These are phyloP conservation scores for Fulmarus glacialis DNA, from an alignment of 2,113 vertebrate species.

Conservation along the genomic window DNA sequence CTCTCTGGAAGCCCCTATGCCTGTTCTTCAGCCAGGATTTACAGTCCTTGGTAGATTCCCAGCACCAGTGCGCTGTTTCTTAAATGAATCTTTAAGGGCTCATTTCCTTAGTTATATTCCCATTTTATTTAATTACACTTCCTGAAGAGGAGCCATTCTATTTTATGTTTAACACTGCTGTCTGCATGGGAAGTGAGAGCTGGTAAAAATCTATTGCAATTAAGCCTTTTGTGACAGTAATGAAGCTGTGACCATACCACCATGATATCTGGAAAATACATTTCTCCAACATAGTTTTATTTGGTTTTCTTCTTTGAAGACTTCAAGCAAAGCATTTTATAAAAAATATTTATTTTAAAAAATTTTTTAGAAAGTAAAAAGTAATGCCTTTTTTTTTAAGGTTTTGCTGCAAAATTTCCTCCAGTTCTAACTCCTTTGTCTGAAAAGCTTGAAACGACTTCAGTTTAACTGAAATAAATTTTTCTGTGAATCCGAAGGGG, in stretches of 20 bases:
- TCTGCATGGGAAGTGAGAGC: not conserved
- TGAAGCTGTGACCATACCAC: not conserved
- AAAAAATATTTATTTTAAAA: not conserved
- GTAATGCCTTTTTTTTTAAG: not conserved
- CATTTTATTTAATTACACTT: constrained; percentile 60
- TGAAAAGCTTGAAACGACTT: not conserved
- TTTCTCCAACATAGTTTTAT: not conserved
- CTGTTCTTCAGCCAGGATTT: constrained; percentile 25
- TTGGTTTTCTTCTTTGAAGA: not conserved
- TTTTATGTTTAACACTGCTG: constrained; percentile 30
- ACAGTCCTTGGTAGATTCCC: not conserved
- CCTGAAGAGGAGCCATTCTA: constrained; percentile 42
- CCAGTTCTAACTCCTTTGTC: not conserved
- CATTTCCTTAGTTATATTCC: constrained; percentile 50
- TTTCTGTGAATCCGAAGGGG: not conserved
- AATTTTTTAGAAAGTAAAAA: not conserved
- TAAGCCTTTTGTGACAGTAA: not conserved
- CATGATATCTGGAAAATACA: not conserved
- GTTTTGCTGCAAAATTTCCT: not conserved
- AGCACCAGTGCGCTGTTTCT: not conserved
- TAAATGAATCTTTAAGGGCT: constrained; percentile 53
- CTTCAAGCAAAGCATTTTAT: not conserved
- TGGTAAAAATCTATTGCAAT: not conserved
- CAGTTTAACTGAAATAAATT: not conserved
- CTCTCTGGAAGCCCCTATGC: not conserved